Conservation (phyloP, 2,888 invertebrate genomes). For the Drosophila mimica region DNA sequence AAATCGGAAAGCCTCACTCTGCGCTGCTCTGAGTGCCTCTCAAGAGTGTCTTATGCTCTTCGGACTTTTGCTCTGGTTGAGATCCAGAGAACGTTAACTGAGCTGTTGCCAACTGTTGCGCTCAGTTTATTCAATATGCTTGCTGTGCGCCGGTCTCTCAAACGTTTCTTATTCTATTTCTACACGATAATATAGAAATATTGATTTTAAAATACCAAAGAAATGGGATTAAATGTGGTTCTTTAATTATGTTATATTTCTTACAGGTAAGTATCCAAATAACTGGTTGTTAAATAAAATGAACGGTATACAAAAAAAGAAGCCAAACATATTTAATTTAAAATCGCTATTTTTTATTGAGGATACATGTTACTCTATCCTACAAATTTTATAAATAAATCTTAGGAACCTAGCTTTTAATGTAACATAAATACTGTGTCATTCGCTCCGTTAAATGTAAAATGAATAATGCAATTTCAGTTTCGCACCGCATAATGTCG, state of each 20-base stretch:
- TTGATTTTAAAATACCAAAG: slow-evolving; percentile 78
- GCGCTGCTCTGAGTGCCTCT: too few relatives aligned
- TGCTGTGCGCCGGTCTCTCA: too few relatives aligned
- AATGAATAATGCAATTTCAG: not conserved
- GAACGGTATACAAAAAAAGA: not conserved
- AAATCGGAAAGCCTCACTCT: too few relatives aligned
- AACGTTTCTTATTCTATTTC: not conserved
- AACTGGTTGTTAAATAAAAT: not conserved
- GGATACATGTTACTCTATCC: too few relatives aligned
- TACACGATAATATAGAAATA: slow-evolving; percentile 42
- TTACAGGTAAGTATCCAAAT: not conserved
- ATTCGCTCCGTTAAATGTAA: not conserved
- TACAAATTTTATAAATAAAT: too few relatives aligned
- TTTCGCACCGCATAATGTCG: not conserved
- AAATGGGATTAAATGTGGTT: slow-evolving; percentile 19
- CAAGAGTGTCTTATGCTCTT: too few relatives aligned
- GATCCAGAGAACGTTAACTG: too few relatives aligned
- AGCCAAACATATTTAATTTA: not conserved
- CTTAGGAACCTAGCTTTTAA: not conserved
- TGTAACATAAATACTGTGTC: not conserved
- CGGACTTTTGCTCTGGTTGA: too few relatives aligned
- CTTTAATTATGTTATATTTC: not conserved
- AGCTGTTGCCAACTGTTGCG: too few relatives aligned
- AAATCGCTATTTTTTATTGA: not conserved
- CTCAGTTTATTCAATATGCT: too few relatives aligned